These are phyloP conservation scores for Hirtodrosophila cameraria DNA, from an alignment of 2,888 invertebrate species.

Conservation along the genomic window DNA sequence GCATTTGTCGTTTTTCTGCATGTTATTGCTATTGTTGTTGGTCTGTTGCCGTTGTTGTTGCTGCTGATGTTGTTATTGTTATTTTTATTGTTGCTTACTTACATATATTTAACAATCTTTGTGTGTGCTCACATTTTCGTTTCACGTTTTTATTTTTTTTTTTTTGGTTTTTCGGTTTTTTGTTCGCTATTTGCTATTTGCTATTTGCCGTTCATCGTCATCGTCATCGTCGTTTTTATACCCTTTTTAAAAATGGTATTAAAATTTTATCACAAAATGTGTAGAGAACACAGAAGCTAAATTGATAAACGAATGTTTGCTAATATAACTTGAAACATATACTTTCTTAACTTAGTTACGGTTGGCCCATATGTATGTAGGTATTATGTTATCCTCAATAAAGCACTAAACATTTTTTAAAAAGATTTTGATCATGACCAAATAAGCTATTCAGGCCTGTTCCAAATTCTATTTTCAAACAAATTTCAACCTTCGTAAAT, in stretches of 20 bases:
- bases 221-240: constrained; percentile 10
- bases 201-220: constrained; percentile 21
- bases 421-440: too few species aligned
- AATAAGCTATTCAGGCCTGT: too few species aligned
- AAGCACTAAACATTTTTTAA: too few species aligned
- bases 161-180: constrained; percentile 29
- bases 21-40: constrained; percentile 41
- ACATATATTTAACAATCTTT: constrained; percentile 62
- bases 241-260: constrained; percentile 24
- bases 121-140: constrained; percentile 34
- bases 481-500: too few species aligned
- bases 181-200: constrained; percentile 37
- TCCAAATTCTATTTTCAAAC: too few species aligned
- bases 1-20: constrained; percentile 32
- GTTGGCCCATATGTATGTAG: too few species aligned
- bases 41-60: constrained; percentile 18
- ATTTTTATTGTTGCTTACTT: constrained; percentile 65
- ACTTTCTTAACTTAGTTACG: too few species aligned
- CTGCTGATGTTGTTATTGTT: constrained; percentile 28
- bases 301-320: too few species aligned
- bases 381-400: too few species aligned
- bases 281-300: too few species aligned
- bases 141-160: constrained; percentile 13
- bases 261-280: constrained; percentile 15
- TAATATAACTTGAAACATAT: too few species aligned